phyloP scores from a whole-genome alignment of 1,140 invertebrate genomes.

The Nasonia longicornis region DNA sequence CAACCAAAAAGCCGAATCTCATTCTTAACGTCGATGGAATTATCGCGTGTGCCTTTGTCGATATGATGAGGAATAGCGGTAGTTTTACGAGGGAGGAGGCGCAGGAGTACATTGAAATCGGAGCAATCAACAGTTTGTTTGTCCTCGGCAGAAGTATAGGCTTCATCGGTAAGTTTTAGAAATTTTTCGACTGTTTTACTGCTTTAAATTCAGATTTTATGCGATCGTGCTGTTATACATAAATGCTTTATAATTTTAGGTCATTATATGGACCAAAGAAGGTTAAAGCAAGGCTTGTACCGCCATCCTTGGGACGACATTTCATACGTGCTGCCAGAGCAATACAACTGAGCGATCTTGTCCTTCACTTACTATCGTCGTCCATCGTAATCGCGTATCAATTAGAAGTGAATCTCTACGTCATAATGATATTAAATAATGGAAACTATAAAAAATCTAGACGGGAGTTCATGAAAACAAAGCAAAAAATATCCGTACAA shows the following conservation, averaged over 20 bases:
- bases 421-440: conserved; percentile 37
- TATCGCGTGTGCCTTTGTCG: conserved; percentile 97
- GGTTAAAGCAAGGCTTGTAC: conserved; percentile 98
- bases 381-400: conserved; percentile 41
- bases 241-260: conserved; percentile 69
- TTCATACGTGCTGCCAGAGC: conserved; percentile 94
- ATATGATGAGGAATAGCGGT: conserved; percentile 92
- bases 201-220: background rate
- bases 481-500: conserved; percentile 41
- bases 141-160: conserved; percentile 98
- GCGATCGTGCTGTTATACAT: background rate
- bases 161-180: conserved; percentile 85
- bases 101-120: conserved; percentile 97
- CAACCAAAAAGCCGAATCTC: conserved; percentile 98
- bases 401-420: conserved; percentile 41
- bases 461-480: conserved; percentile 29
- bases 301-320: conserved; percentile 99
- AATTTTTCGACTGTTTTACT: background rate
- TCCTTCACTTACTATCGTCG: conserved; percentile 15
- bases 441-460: conserved; percentile 21
- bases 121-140: conserved; percentile 98
- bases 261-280: conserved; percentile 98
- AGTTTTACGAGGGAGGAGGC: conserved; percentile 98
- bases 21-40: conserved; percentile 99
- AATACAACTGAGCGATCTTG: conserved; percentile 67